Evolutionary conservation across 2,888 invertebrate species (phyloP), one percentile per base, ranked within the genome.

Genomic region (Ophioninae sp.): DNA sequence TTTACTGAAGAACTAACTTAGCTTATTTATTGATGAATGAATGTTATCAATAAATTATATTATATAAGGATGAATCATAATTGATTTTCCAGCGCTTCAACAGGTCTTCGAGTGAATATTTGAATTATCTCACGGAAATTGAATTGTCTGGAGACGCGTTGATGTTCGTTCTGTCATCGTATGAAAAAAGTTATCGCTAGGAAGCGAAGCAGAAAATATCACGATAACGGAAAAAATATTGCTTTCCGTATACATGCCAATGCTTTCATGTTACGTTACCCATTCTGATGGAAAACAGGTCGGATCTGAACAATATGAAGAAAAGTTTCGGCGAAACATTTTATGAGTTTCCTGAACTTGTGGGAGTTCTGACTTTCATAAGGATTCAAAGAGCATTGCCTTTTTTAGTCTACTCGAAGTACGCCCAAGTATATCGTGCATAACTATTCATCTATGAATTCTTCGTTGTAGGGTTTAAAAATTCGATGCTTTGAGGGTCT

Each of bases 251-350:
- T 82, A 58, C 20, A 59, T 20, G 73, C 61, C 37, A 56, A 74
- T 73, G 39, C 61, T n/a, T 67, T 37, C 63, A 69, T 23, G 56
- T 56, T 56, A 64, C 41, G 23, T 76, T 58, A 17, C 3, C 51
- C 23, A 51, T 8, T 56, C 73, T 39, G 5, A 3, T 23, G 9
- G 23, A 23, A 69, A 39, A n/a, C 63, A 56, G 2, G 23, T 20
- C 13, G 10, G 22, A 13, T 10, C n/a, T 9, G 44, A 61, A 44
- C 68, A 6, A 17, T 20, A 56, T 65, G 69, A 56, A 37, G 3
- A 30, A 65, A 82, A 79, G 65, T 82, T 79, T 64, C 37, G 37
- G 67, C 75, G n/a, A 75, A 65, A 56, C 7, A 3, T 79, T 71
- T 75, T 69, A 75, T 65, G 72, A 71, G 69, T 64, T 23, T 56